Percentiles rank a stretch among this genome's conserved stretches.
Evolutionary conservation across 2,113 vertebrate genomes (phyloP).

Genomic region (human): GRCh38 chrX:13309501-13310000

Average conservation of each 20-base stretch:
- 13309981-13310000: neutral
- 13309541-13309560: neutral
- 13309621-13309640: neutral
- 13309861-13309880: neutral
- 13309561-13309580: neutral
- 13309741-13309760: neutral
- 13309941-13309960: neutral
- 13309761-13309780: neutral
- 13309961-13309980: no score
- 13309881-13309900: neutral
- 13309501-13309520: neutral
- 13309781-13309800: neutral
- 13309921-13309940: neutral
- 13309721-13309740: neutral
- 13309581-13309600: neutral
- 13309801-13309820: slow-evolving; percentile 16
- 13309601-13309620: neutral
- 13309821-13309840: neutral
- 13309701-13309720: neutral
- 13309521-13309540: neutral
- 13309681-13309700: neutral
- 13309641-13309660: neutral
- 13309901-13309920: neutral
- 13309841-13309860: neutral
- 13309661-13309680: neutral